Base-by-base conservation (phyloP, 2,797 vertebrate species). In the Chanos chanos region DNA sequence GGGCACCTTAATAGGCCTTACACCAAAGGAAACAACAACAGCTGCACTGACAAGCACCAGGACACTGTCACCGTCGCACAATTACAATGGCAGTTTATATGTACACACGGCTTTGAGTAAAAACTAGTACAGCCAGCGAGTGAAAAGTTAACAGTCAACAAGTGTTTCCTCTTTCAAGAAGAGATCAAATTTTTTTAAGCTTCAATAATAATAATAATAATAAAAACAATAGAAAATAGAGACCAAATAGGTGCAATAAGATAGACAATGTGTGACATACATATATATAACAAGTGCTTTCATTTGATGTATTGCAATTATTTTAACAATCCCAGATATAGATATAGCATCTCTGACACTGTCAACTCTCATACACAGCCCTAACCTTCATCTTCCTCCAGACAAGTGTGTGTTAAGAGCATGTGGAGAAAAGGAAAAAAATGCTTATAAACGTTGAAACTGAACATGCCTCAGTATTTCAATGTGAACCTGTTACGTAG, bases 111-210 rank as follows among this genome's bases (percentile, higher is more conserved):
- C 61, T 71, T 75, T 31, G 60, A 75, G 72, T 68, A 74, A 62
- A 74, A 74, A 71, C 61, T 53, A 72, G 51, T 73, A 78, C 65
- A 71, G 70, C 64, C 66, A 61, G 72, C 36, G 54, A 72, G 68
- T 77, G 75, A 76, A 79, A 71, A 72, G 70, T 75, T 75, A 90
- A 89, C 87, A 90, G 89, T 90, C 88, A 83, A 74, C 74, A 77
- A 78, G 78, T 76, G 58, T 74, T 1, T 68, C 71, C 70, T 82
- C 70, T 71, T 41, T 15, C 41, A 57, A 13, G 69, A 80, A 68
- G 70, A 82, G 75, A 77, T 78, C 25, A 40, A 60, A 48, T 60
- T 36, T 52, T 57, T 34, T 30, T 41, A 71, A 56, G 81, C 71
- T 74, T 75, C 27, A 54, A 24, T 31, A 77, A 74, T 70, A 69